phyloP scores from a whole-genome alignment of 1,140 invertebrate genomes.

The Phymorhynchus buccinoides region DNA sequence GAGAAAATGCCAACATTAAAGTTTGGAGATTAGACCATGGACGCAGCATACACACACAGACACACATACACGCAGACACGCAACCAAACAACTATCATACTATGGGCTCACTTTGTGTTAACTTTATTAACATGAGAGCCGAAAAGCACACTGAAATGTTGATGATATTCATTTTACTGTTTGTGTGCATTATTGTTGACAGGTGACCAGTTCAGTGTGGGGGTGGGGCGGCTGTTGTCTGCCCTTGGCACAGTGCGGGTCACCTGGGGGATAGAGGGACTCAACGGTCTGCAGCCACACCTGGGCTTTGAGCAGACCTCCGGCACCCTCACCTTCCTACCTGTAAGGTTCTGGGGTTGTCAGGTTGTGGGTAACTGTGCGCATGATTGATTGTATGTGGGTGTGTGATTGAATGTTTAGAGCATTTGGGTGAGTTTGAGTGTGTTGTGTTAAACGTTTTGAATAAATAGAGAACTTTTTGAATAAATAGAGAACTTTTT shows the following conservation, averaged over 20 bases:
- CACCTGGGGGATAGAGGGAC: slow-evolving; percentile 61
- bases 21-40: too few relatives aligned
- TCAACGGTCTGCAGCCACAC: slow-evolving; percentile 53
- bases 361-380: background rate
- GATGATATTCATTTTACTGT: background rate
- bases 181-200: background rate
- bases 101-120: too few relatives aligned
- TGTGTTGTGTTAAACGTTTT: too few relatives aligned
- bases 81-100: too few relatives aligned
- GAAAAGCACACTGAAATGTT: background rate
- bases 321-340: slow-evolving; percentile 60
- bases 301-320: slow-evolving; percentile 49
- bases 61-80: too few relatives aligned
- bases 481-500: too few relatives aligned
- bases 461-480: too few relatives aligned
- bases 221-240: slow-evolving; percentile 55
- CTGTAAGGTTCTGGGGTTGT: slow-evolving; percentile 50
- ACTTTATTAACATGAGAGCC: background rate
- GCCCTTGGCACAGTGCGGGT: slow-evolving; percentile 61
- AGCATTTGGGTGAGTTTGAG: background rate
- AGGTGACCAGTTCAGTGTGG: slow-evolving; percentile 57
- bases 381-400: background rate
- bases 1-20: too few relatives aligned
- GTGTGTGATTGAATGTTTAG: background rate
- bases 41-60: too few relatives aligned